These are phyloP conservation scores for Apogon hyalosoma DNA, from an alignment of 2,797 vertebrate species.

Conservation along the genomic window DNA sequence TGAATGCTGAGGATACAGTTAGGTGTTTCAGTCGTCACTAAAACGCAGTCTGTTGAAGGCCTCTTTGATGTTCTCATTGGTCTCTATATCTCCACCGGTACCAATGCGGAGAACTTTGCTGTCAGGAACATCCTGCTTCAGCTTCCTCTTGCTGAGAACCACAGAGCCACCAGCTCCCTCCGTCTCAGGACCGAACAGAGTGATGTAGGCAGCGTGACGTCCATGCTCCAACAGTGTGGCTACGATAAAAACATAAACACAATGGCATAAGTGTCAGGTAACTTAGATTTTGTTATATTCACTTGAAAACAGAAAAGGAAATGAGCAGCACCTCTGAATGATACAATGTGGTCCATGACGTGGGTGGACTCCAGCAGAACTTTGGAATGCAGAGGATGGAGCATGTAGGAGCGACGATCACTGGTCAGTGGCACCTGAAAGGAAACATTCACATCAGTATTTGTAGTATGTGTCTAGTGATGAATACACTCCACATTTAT, in stretches of 20 bases:
- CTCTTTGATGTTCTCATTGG: constrained; percentile 81
- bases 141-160: constrained; percentile 88
- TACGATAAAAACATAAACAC: constrained; percentile 56
- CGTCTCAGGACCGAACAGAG: constrained; percentile 82
- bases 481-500: too few species aligned
- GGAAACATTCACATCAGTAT: constrained; percentile 12
- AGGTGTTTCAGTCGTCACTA: constrained; percentile 72
- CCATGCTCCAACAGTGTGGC: constrained; percentile 89
- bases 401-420: constrained; percentile 83
- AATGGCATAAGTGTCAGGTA: not conserved
- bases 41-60: constrained; percentile 90
- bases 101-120: constrained; percentile 81
- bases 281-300: not conserved
- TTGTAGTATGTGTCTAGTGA: too few species aligned
- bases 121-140: constrained; percentile 84
- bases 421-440: constrained; percentile 45
- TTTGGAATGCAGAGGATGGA: constrained; percentile 85
- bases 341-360: constrained; percentile 80
- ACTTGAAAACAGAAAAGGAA: not conserved
- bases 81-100: constrained; percentile 43
- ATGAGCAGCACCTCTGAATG: constrained; percentile 85
- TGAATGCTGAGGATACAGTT: not conserved
- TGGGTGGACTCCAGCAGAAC: constrained; percentile 88
- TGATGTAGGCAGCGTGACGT: constrained; percentile 90
- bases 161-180: constrained; percentile 65